Evolutionary conservation across 2,888 invertebrate species (phyloP).

Genomic region (Torymus tubicola): DNA sequence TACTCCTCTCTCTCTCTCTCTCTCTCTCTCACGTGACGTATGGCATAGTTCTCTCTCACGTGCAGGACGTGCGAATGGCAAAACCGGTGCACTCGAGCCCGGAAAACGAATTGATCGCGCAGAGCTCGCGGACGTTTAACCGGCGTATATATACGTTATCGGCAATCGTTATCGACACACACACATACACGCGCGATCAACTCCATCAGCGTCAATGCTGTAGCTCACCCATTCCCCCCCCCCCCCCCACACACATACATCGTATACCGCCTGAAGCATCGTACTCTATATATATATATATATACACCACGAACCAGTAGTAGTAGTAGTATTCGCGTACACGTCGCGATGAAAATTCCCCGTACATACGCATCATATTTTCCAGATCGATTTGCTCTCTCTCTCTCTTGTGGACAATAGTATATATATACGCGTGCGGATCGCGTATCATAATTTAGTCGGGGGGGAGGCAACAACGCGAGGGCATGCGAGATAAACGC

Average conservation of each 20-base stretch:
- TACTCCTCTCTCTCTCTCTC: no score
- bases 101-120: slow-evolving; percentile 53
- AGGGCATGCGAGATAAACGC: slow-evolving; percentile 33
- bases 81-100: not conserved
- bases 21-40: no score
- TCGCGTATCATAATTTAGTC: slow-evolving; percentile 52
- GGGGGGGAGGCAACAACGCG: not conserved
- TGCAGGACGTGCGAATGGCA: not conserved
- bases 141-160: slow-evolving; percentile 23
- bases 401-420: not conserved
- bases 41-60: no score
- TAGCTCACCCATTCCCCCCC: no score
- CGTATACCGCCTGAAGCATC: not conserved
- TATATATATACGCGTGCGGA: slow-evolving; percentile 41
- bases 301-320: not conserved
- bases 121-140: slow-evolving; percentile 27
- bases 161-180: slow-evolving; percentile 45
- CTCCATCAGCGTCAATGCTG: slow-evolving; percentile 30
- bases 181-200: slow-evolving; percentile 15
- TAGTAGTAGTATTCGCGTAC: not conserved
- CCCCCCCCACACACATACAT: no score
- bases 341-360: slow-evolving; percentile 36
- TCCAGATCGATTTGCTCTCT: slow-evolving; percentile 35
- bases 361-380: slow-evolving; percentile 34
- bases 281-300: not conserved